These are phyloP conservation scores for Dryobates pubescens DNA, from an alignment of 2,797 vertebrate genomes.

Conservation along the genomic window DNA sequence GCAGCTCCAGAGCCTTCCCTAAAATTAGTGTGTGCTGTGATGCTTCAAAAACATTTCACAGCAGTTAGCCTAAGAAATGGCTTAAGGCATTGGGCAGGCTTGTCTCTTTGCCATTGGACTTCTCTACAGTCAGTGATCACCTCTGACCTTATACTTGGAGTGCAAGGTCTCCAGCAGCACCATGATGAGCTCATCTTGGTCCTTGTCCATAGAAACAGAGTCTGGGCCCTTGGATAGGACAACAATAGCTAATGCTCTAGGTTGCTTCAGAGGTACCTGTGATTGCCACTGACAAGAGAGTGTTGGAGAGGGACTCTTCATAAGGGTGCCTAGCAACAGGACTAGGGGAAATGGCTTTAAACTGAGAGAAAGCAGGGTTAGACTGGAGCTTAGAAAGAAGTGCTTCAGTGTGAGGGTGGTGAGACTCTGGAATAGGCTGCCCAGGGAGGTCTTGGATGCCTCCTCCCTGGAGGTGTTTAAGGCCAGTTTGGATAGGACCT, in stretches of 20 bases:
- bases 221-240: not conserved
- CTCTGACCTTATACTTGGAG: not conserved
- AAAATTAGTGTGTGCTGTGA: fast-evolving
- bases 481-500: no score
- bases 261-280: not conserved
- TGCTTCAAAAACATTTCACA: not conserved
- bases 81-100: not conserved
- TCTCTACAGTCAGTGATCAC: not conserved
- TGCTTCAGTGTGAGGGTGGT: no score
- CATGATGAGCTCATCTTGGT: not conserved
- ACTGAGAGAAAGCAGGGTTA: no score
- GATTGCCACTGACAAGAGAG: not conserved
- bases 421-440: no score
- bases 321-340: no score
- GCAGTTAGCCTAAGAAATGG: not conserved
- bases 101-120: not conserved
- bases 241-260: not conserved
- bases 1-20: not conserved
- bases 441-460: no score
- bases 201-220: not conserved
- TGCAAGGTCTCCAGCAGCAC: not conserved
- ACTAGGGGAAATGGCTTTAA: no score
- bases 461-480: no score
- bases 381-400: no score
- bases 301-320: fast-evolving